Base-by-base conservation (phyloP, 2,888 invertebrate genomes). In the Spicauda simplicius region DNA sequence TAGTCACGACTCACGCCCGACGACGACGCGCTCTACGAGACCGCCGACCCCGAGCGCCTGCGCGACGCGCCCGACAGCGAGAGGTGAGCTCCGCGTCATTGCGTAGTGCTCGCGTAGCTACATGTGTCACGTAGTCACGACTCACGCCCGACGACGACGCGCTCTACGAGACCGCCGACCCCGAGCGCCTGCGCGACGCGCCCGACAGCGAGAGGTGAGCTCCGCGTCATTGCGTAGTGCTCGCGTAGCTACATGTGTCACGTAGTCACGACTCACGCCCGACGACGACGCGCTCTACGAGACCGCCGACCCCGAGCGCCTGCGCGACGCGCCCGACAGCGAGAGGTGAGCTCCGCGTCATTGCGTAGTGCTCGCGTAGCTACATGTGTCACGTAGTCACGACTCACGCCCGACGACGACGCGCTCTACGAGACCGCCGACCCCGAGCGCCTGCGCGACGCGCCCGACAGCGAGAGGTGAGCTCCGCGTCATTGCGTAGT, bases 401-500 rank as follows among this genome's bases (percentile, higher is more conserved):
- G n/a, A n/a, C n/a, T n/a, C n/a, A n/a, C 30, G 30, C 7, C 30
- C 30, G 30, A 30, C 7, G 30, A 30, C 30, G 30, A 30, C 30
- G 30, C 30, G 30, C 30, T 30, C 30, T 30, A 30, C 30, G 30
- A 30, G 30, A 30, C 30, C 7, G 30, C 3, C n/a, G n/a, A n/a
- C n/a, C n/a, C n/a, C n/a, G n/a, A 96, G 83, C 95, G 95, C 69
- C 82, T 93, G 68, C 90, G 96, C 73, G 97, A 97, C 92, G 97
- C 96, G 74, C 97, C 97, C 77, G 97, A 97, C 88, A 97, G 97
- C 91, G 97, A 97, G 95, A 97, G 97, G 97, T 97, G 95, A 94
- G 94, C 37, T 8, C 37, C 10, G n/a, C n/a, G n/a, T n/a, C n/a
- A n/a, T n/a, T n/a, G n/a, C n/a, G n/a, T n/a, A n/a, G n/a, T n/a